These are phyloP conservation scores for Choreutis nemorana DNA, from an alignment of 2,888 invertebrate species.

Conservation along the genomic window DNA sequence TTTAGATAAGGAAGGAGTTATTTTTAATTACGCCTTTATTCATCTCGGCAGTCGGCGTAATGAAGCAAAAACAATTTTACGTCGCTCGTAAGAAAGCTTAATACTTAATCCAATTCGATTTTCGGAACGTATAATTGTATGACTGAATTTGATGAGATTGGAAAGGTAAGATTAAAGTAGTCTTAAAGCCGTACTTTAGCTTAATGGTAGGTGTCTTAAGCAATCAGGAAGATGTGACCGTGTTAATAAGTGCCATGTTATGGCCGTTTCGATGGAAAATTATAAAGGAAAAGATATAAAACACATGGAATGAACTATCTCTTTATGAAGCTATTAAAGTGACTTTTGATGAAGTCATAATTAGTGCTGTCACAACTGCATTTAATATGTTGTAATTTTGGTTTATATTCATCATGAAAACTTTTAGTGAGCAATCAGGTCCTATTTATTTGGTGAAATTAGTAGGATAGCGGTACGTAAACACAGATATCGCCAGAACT, in stretches of 20 bases:
- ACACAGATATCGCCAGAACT: too few species aligned
- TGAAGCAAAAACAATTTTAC: constrained; percentile 36
- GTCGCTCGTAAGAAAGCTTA: constrained; percentile 33
- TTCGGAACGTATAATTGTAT: constrained; percentile 33
- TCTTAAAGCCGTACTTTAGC: constrained; percentile 31
- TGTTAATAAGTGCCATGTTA: constrained; percentile 22
- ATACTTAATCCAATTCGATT: constrained; percentile 35
- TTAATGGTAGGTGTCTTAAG: constrained; percentile 26
- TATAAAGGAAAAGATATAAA: constrained; percentile 13
- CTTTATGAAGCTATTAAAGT: background rate
- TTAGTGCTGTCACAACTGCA: too few species aligned
- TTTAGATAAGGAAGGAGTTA: constrained; percentile 19
- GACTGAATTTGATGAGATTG: constrained; percentile 23
- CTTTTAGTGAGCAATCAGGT: too few species aligned
- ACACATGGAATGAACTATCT: constrained; percentile 5
- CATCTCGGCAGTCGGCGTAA: constrained; percentile 25
- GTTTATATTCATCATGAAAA: too few species aligned
- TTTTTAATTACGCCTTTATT: constrained; percentile 41
- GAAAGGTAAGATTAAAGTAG: constrained; percentile 23
- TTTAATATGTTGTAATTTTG: too few species aligned
- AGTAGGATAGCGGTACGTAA: too few species aligned
- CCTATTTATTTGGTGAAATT: too few species aligned
- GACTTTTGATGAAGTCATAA: constrained; percentile 1
- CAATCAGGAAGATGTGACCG: constrained; percentile 20
- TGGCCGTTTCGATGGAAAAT: constrained; percentile 17